A percentile compares a stretch with the other conserved stretches of the same genome.
Conservation (phyloP, 2,113 vertebrate species). For the Chaenocephalus aceratus region DNA sequence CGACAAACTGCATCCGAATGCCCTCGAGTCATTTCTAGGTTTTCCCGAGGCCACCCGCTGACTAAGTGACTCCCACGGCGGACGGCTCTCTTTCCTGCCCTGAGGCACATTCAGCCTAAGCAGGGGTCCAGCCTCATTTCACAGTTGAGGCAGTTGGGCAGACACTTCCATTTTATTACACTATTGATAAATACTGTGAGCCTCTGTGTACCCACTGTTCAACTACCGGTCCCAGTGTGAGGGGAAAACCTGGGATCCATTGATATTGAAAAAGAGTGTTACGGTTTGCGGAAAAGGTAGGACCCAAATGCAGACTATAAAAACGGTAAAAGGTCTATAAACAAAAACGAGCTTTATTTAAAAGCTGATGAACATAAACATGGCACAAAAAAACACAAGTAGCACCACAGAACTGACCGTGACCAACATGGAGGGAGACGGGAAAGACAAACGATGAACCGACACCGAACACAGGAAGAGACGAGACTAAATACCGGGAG, state of each 20-base stretch:
- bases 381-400: no score
- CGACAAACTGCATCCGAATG: conserved; percentile 36
- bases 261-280: background rate
- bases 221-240: conserved; percentile 21
- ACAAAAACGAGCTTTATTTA: no score
- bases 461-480: no score
- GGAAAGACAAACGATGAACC: no score
- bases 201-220: background rate
- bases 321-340: no score
- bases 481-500: no score
- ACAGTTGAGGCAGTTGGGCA: conserved; percentile 62
- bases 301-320: no score
- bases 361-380: no score
- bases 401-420: no score
- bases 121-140: conserved; percentile 66
- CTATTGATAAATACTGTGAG: conserved; percentile 25
- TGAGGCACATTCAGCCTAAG: conserved; percentile 51
- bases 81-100: conserved; percentile 30
- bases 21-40: conserved; percentile 46
- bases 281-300: no score
- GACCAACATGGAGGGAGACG: no score
- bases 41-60: conserved; percentile 19
- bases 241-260: conserved; percentile 3
- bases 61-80: conserved; percentile 52
- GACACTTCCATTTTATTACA: conserved; percentile 47